A percentile compares a stretch with the other conserved stretches of the same genome.
These are phyloP conservation scores for Eciton burchellii DNA, from an alignment of 1,140 invertebrate genomes.

Conservation along the genomic window DNA sequence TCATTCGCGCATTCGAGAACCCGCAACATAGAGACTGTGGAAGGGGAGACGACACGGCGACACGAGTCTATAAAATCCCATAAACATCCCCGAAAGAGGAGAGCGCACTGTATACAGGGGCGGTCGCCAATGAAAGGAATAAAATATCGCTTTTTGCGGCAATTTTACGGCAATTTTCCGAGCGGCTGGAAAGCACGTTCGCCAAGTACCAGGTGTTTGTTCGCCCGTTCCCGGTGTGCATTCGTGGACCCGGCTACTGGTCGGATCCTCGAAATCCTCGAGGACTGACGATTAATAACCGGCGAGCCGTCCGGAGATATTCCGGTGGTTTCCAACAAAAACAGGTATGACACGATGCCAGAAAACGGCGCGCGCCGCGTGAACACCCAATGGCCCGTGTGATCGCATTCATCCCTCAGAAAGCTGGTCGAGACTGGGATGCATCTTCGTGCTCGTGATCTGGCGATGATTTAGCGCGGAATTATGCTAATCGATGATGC, in stretches of 20 bases:
- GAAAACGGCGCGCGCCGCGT: conserved; percentile 58
- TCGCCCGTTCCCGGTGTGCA: conserved; percentile 24
- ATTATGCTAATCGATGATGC: conserved; percentile 3
- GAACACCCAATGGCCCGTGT: conserved; percentile 74
- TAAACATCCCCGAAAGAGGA: conserved; percentile 75
- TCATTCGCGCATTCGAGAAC: conserved; percentile 36
- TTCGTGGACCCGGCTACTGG: not conserved
- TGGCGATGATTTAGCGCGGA: conserved; percentile 22
- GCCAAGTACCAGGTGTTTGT: conserved; percentile 63
- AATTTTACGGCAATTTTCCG: conserved; percentile 86
- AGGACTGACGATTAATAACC: conserved; percentile 64
- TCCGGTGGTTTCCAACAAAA: conserved; percentile 73
- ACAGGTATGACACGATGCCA: conserved; percentile 58
- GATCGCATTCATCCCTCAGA: conserved; percentile 67
- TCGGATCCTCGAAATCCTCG: conserved; percentile 32
- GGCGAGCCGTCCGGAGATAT: conserved; percentile 49
- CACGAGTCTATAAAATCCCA: conserved; percentile 80
- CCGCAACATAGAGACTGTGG: not conserved
- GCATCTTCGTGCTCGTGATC: not conserved
- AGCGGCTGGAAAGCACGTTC: conserved; percentile 70
- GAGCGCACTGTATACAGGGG: conserved; percentile 43
- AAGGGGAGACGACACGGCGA: conserved; percentile 31
- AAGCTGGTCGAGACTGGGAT: not conserved
- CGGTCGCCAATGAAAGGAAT: conserved; percentile 79
- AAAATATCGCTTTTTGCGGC: conserved; percentile 83